Conservation (phyloP, 2,797 vertebrate species). For the Myotis daubentonii region DNA sequence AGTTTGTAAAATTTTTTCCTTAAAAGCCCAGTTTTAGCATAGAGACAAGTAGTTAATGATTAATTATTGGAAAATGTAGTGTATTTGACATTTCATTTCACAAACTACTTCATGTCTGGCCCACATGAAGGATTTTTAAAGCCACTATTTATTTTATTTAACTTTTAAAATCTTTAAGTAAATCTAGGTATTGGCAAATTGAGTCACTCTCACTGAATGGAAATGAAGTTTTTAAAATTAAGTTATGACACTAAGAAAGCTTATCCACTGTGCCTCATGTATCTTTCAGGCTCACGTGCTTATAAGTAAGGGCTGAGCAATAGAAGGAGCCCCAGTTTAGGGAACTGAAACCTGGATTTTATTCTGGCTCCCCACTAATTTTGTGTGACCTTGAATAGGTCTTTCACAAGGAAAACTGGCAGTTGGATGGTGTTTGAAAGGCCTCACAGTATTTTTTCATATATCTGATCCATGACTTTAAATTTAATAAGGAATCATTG, state of each 20-base stretch:
- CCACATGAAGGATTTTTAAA: slow-evolving; percentile 27
- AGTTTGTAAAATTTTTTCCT: slow-evolving; percentile 54
- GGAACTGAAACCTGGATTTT: background rate
- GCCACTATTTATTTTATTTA: slow-evolving; percentile 45
- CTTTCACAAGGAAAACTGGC: background rate
- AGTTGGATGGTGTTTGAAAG: background rate
- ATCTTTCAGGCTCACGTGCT: background rate
- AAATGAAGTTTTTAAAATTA: background rate
- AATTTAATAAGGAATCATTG: background rate
- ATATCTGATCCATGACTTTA: background rate
- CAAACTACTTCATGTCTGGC: slow-evolving; percentile 23
- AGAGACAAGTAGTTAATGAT: slow-evolving; percentile 48
- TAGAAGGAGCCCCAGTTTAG: background rate
- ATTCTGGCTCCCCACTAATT: background rate
- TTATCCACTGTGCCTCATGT: background rate
- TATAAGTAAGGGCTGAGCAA: background rate
- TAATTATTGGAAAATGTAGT: slow-evolving; percentile 57
- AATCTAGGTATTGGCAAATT: background rate
- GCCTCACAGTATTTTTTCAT: background rate
- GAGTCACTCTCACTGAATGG: background rate
- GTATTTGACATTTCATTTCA: slow-evolving; percentile 43
- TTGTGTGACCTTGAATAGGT: background rate
- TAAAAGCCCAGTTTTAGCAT: slow-evolving; percentile 63
- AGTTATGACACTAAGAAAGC: background rate
- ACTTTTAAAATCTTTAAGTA: slow-evolving; percentile 8